Evolutionary conservation across 2,888 invertebrate genomes (phyloP).

Genomic region (Sylvicola cinctus): DNA sequence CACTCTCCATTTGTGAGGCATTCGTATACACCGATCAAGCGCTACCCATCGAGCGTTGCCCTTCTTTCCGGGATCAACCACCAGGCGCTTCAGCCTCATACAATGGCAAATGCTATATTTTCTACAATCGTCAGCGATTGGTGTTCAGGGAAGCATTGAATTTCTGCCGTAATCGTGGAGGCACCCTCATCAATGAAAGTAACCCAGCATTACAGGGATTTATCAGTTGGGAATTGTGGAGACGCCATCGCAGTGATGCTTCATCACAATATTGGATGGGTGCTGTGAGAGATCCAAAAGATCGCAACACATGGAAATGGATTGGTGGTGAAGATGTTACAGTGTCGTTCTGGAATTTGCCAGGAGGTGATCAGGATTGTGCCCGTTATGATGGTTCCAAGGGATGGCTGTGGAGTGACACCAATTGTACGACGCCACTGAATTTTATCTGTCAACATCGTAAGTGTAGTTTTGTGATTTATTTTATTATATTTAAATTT

Average conservation of each 20-base stretch:
- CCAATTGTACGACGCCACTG: constrained; percentile 61
- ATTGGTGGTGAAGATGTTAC: constrained; percentile 71
- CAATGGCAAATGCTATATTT: constrained; percentile 88
- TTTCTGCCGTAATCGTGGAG: constrained; percentile 64
- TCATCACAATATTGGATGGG: constrained; percentile 93
- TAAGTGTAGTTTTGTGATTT: constrained; percentile 35
- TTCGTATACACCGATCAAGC: constrained; percentile 89
- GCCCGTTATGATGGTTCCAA: constrained; percentile 81
- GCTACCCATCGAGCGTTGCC: constrained; percentile 76
- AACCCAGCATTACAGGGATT: constrained; percentile 87
- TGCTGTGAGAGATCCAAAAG: constrained; percentile 61
- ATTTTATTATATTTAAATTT: too few species aligned
- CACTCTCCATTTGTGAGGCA: constrained; percentile 77
- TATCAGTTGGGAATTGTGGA: constrained; percentile 86
- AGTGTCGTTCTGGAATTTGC: constrained; percentile 81
- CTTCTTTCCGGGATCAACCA: constrained; percentile 80
- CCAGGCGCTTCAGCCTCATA: constrained; percentile 84
- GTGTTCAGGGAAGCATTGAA: constrained; percentile 58
- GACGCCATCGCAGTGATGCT: constrained; percentile 74
- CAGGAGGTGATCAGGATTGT: constrained; percentile 65
- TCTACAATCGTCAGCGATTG: constrained; percentile 71
- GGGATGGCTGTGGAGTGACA: constrained; percentile 89
- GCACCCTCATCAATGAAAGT: constrained; percentile 74
- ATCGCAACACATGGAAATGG: constrained; percentile 73
- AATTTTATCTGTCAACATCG: constrained; percentile 90